Evolutionary conservation across 2,113 vertebrate species (phyloP), one percentile per base, ranked within the genome.

Genomic region (Copsychus sechellarum): DNA sequence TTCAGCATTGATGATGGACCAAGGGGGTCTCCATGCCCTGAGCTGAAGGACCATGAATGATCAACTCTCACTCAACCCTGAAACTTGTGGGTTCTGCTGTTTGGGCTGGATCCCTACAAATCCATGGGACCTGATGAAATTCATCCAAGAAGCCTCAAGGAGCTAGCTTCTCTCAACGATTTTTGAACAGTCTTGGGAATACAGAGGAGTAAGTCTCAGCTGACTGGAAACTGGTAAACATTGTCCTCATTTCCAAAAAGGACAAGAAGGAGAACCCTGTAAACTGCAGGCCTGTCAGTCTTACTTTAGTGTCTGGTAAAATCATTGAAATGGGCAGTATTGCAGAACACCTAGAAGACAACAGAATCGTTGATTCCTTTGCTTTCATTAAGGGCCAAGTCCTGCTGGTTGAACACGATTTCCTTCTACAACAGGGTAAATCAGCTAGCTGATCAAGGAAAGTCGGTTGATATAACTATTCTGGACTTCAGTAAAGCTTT

Each of bases 351-450:
- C 17, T 48, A 18, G 24, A 50, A 40, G 11, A 48, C n/a, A 62
- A 29, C 11, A 26, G 12, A n/a, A n/a, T 13, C 0, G 0, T 33
- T 57, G 10, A 4, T 50, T 56, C 26, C 26, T 25, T 57, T 12
- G 7, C 14, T 56, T 72, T 36, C 12, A 36, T 13, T 13, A 33
- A 57, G 9, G 12, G 16, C 14, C 43, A 65, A 72, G 8, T 33
- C 31, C 14, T 43, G 26, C 18, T 28, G 19, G 12, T 33, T 31
- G 36, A 65, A 57, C 22, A 10, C 6, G 6, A 26, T 73, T 43
- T 58, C 12, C 15, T 50, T 20, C 26, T 28, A 43, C 8, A 22
- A 16, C 1, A 28, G 25, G 6, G 5, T 50, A 42, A 58, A 40
- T 22, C 58, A 81, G 11, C 31, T 6, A 20, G 18, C 3, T 38